Evolutionary conservation across 2,113 vertebrate genomes (phyloP), one percentile per base, ranked within the genome.

Genomic region (Channa maculata): DNA sequence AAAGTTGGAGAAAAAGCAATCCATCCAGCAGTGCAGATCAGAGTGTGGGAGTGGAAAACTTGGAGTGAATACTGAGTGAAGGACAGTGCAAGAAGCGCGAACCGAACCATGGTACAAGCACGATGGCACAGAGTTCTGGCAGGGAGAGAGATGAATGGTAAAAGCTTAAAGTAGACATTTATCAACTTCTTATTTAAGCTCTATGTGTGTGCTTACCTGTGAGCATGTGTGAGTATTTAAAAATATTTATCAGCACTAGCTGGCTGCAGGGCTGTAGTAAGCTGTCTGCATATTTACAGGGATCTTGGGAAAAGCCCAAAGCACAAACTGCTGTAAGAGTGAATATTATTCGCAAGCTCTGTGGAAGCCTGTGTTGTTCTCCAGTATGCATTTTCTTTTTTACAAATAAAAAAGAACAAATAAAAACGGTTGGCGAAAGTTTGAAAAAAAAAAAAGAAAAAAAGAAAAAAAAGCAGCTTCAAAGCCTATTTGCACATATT

Each of bases 21-120:
- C 72, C 84, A 84, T 84, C 80, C 77, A 86, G 73, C 63, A 24
- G 74, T 65, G 88, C 50, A 79, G 86, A 80, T 79, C 85, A 76
- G 63, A 84, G 65, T 65, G 80, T 70, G 73, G 62, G 77, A 82
- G 81, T 33, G 11, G 60, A 72, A 77, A 75, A 76, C 67, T 78
- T 50, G 48, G 34, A 76, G 77, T 59, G 83, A 87, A 90, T 90
- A 87, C 88, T 68, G 77, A 88, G 74, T 79, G 69, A 79, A 73
- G 78, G 83, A 61, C 73, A 65, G 54, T 10, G 11, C 36, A 64
- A 38, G 58, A 72, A 79, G 51, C 4, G 64, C 49, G 65, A 77
- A 85, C 54, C 12, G 48, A 24, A 57, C 46, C 60, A 12, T 41
- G 14, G 60, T 65, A 71, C 72, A 72, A 50, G 70, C 34, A 66